Conservation (phyloP, 2,888 invertebrate genomes). For the Drosophila cognata region DNA sequence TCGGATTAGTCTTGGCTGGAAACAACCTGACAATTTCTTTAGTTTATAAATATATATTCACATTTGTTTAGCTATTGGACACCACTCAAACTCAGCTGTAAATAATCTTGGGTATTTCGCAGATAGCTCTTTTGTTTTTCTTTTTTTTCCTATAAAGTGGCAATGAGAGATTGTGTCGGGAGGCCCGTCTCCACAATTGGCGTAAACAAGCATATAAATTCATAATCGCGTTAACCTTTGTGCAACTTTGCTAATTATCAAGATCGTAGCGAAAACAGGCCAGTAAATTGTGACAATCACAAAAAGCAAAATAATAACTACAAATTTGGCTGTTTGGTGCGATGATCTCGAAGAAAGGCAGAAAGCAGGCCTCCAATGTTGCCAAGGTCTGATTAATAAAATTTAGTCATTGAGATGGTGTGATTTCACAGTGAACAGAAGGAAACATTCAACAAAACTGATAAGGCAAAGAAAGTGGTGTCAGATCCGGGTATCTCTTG, state of each 20-base stretch:
- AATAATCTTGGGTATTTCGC: background rate
- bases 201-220: slow-evolving; percentile 75
- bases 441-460: slow-evolving; percentile 1
- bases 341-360: slow-evolving; percentile 33
- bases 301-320: slow-evolving; percentile 15
- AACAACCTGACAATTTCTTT: background rate
- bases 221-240: slow-evolving; percentile 66
- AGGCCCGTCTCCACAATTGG: slow-evolving; percentile 62
- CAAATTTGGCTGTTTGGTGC: slow-evolving; percentile 10
- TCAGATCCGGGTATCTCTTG: slow-evolving; percentile 18
- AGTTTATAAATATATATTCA: background rate
- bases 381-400: slow-evolving; percentile 69
- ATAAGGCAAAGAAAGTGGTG: slow-evolving; percentile 31
- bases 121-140: background rate
- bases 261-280: slow-evolving; percentile 59
- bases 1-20: background rate
- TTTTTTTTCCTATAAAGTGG: background rate
- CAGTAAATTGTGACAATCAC: slow-evolving; percentile 48
- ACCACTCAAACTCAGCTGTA: background rate
- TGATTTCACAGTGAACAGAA: slow-evolving; percentile 30
- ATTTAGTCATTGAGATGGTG: slow-evolving; percentile 31
- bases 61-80: too few relatives aligned
- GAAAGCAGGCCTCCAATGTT: slow-evolving; percentile 48
- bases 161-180: slow-evolving; percentile 25
- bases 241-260: slow-evolving; percentile 56